phyloP scores from a whole-genome alignment of 1,140 invertebrate genomes.

The Diabrotica virgifera region DNA sequence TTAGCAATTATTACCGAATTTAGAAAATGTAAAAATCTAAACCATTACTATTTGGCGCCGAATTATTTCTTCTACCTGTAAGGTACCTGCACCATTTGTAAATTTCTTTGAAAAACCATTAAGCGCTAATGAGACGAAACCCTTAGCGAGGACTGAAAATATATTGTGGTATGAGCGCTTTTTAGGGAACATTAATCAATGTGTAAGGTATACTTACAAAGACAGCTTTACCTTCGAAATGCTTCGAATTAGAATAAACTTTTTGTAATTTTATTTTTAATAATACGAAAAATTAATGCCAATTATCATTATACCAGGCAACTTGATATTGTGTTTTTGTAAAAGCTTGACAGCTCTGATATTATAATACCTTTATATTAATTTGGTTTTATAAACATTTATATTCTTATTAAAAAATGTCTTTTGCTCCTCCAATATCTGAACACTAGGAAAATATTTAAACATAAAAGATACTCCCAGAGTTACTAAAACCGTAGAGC shows the following conservation, averaged over 20 bases:
- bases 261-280: constrained; percentile 23
- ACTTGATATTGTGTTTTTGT: too few species aligned
- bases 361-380: too few species aligned
- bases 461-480: too few species aligned
- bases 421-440: too few species aligned
- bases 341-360: too few species aligned
- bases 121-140: constrained; percentile 5
- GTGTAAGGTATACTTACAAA: constrained; percentile 32
- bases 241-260: constrained; percentile 30
- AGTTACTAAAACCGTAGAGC: too few species aligned
- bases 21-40: constrained; percentile 33
- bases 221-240: constrained; percentile 30
- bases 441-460: too few species aligned
- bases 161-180: constrained; percentile 23
- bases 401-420: too few species aligned
- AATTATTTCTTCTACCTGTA: constrained; percentile 29
- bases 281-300: constrained; percentile 25
- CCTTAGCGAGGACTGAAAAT: constrained; percentile 14
- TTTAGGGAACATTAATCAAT: constrained; percentile 30
- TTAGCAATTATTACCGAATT: constrained; percentile 32
- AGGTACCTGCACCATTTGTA: constrained; percentile 7
- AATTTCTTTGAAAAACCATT: constrained; percentile 12
- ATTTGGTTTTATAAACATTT: too few species aligned
- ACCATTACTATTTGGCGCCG: constrained; percentile 28
- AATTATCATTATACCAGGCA: constrained; percentile 3